Conservation (phyloP, 2,113 vertebrate genomes). For the Melospiza melodia region DNA sequence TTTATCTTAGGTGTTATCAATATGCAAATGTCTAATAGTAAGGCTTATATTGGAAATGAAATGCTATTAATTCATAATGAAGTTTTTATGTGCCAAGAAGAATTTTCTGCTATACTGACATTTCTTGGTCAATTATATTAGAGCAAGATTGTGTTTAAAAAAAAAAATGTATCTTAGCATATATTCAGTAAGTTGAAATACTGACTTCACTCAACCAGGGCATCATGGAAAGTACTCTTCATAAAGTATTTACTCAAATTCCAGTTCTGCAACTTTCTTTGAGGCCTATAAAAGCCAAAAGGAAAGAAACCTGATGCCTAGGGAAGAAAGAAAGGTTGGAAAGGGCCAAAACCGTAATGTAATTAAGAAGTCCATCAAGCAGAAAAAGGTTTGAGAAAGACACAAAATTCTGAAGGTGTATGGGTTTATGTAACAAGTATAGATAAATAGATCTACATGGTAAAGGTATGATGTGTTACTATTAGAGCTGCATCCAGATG, state of each 20-base stretch:
- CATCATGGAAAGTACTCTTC: background rate
- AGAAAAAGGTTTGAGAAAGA: background rate
- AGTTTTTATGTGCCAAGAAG: background rate
- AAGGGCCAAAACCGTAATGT: background rate
- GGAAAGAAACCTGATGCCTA: slow-evolving; percentile 16
- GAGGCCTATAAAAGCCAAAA: slow-evolving; percentile 7
- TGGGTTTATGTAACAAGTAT: background rate
- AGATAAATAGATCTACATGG: background rate
- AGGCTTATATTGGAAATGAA: background rate
- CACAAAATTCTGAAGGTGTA: background rate
- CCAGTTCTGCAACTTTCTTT: slow-evolving; percentile 42
- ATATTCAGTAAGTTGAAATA: background rate
- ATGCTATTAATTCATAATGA: background rate
- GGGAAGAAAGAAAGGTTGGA: background rate
- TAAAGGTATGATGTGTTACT: background rate
- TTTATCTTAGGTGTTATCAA: background rate
- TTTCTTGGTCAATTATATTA: background rate
- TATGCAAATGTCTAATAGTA: background rate
- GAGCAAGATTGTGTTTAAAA: background rate
- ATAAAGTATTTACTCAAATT: slow-evolving; percentile 39
- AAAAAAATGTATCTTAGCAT: background rate
- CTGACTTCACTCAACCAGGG: background rate
- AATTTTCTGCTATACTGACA: background rate
- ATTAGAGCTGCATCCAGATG: background rate
- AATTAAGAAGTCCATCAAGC: background rate